Percentiles rank a stretch among this genome's conserved stretches.
phyloP scores from a whole-genome alignment of 2,113 vertebrate species.

The Centrocercus urophasianus region DNA sequence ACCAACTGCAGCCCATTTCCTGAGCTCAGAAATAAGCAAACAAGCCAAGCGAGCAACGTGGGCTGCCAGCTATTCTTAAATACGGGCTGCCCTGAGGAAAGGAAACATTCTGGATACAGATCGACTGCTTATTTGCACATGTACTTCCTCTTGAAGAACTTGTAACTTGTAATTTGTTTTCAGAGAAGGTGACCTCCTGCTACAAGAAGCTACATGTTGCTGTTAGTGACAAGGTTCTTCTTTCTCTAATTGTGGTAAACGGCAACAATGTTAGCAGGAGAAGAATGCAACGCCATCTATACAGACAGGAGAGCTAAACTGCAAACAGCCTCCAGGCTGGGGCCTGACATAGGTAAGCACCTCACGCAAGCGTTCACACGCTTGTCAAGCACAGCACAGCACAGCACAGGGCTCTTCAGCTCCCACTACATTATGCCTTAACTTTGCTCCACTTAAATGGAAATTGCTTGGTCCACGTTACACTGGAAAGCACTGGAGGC shows the following conservation, averaged over 20 bases:
- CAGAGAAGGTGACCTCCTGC: neutral
- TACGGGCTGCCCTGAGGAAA: fast-evolving
- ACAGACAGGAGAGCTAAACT: neutral
- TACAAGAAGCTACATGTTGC: neutral
- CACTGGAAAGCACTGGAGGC: fast-evolving
- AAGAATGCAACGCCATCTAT: neutral
- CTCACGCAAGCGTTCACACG: neutral
- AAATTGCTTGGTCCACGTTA: neutral
- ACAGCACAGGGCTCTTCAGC: neutral
- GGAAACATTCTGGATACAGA: fast-evolving
- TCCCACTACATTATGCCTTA: neutral
- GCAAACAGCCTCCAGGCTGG: neutral
- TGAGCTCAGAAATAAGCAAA: fast-evolving
- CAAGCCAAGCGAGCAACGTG: fast-evolving
- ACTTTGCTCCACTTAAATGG: neutral
- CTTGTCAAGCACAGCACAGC: neutral
- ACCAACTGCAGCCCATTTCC: fast-evolving
- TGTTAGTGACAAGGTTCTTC: neutral
- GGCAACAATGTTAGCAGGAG: fast-evolving
- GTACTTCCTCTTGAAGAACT: neutral
- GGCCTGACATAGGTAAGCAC: neutral
- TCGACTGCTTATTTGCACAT: neutral
- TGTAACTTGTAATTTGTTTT: fast-evolving
- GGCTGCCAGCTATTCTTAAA: fast-evolving
- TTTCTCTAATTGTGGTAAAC: neutral